A percentile compares a stretch with the other conserved stretches of the same genome.
Evolutionary conservation across 1,140 invertebrate genomes (phyloP).

Genomic region (Drosophila virilis): DNA sequence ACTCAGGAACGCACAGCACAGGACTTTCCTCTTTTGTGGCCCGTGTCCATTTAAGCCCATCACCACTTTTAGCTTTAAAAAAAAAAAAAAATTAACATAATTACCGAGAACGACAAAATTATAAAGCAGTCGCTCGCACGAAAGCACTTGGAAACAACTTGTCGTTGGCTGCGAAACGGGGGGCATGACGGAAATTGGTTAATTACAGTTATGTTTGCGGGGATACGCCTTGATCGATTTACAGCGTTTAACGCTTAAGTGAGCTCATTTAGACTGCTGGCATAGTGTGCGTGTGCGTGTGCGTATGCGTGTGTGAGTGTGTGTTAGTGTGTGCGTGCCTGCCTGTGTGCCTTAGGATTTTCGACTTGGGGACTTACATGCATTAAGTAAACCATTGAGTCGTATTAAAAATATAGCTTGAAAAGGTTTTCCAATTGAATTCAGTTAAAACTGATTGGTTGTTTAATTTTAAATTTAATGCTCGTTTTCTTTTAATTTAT

Average conservation of each 20-base stretch:
- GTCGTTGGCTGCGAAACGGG: not conserved
- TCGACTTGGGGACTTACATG: not conserved
- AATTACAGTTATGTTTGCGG: constrained; percentile 70
- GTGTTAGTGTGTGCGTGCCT: not conserved
- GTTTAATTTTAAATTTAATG: too few relatives aligned
- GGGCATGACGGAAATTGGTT: constrained; percentile 60
- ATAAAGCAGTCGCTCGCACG: constrained; percentile 47
- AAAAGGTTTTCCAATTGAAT: constrained; percentile 29
- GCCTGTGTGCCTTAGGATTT: not conserved
- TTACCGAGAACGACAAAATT: constrained; percentile 64
- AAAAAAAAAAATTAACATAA: constrained; percentile 63
- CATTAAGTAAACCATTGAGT: not conserved
- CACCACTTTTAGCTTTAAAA: constrained; percentile 49
- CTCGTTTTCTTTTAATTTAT: too few relatives aligned
- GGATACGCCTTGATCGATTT: constrained; percentile 78
- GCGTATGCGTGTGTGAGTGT: not conserved
- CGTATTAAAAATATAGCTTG: constrained; percentile 7
- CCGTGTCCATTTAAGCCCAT: constrained; percentile 33
- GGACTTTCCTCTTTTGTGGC: constrained; percentile 20
- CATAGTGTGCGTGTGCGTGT: constrained; percentile 26
- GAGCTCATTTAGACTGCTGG: constrained; percentile 45
- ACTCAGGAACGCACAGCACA: constrained; percentile 21
- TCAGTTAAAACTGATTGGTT: too few relatives aligned
- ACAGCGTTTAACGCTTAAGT: constrained; percentile 73
- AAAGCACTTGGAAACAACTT: constrained; percentile 48